Evolutionary conservation across 2,797 vertebrate genomes (phyloP).

Genomic region (Myotis pilosus): DNA sequence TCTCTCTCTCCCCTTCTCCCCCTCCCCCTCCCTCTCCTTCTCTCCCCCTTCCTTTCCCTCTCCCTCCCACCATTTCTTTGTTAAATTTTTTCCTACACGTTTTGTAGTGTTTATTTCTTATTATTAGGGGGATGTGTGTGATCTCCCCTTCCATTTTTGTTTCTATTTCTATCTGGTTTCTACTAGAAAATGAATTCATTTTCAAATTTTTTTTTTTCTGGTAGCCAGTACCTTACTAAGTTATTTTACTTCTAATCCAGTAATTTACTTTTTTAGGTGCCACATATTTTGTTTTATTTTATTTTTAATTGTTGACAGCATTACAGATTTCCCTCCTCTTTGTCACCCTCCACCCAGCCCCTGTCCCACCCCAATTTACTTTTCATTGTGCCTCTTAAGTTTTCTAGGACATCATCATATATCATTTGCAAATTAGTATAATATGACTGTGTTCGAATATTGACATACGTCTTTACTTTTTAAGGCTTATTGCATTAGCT

Average conservation of each 20-base stretch:
- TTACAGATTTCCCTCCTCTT: not conserved
- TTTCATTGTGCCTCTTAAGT: not conserved
- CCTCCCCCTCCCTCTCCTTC: too few species aligned
- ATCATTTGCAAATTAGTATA: not conserved
- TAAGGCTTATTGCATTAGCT: not conserved
- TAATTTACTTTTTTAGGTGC: not conserved
- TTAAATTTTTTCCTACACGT: not conserved
- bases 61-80: not conserved
- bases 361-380: not conserved
- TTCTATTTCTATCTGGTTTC: constrained; percentile 6
- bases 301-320: not conserved
- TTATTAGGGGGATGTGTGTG: not conserved
- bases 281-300: not conserved
- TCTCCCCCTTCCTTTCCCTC: too few species aligned
- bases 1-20: not conserved
- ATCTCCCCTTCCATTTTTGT: not conserved
- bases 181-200: not conserved
- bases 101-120: not conserved
- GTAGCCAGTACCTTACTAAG: not conserved
- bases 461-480: not conserved
- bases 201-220: not conserved
- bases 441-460: not conserved
- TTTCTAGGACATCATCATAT: not conserved
- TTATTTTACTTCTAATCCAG: constrained; percentile 10
- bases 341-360: not conserved